phyloP scores from a whole-genome alignment of 2,113 vertebrate species.

The Sorex fumeus region DNA sequence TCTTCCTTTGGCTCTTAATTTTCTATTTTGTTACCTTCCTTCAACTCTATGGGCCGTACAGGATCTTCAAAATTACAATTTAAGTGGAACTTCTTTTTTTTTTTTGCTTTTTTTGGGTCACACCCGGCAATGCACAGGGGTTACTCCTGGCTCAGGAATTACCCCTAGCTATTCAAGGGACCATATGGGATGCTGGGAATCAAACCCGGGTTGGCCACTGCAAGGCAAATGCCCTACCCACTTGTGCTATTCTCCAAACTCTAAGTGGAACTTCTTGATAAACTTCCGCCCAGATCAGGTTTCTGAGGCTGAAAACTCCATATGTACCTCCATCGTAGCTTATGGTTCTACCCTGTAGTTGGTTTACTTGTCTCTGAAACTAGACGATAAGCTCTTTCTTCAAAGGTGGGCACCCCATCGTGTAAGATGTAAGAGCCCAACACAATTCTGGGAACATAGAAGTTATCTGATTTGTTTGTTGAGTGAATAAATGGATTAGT shows the following conservation, averaged over 20 bases:
- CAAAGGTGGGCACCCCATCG: background rate
- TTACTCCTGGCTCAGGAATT: no score
- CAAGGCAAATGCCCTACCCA: no score
- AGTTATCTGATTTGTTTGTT: background rate
- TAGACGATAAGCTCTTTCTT: background rate
- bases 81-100: background rate
- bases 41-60: background rate
- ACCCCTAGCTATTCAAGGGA: no score
- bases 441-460: constrained; percentile 9
- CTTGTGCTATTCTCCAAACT: no score
- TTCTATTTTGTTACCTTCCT: background rate
- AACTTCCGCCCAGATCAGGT: background rate
- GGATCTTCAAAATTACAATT: background rate
- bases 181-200: no score
- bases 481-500: constrained; percentile 24
- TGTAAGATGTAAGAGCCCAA: background rate
- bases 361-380: background rate
- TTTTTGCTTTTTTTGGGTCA: no score
- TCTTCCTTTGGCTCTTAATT: background rate
- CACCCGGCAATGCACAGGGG: no score
- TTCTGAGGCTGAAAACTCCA: background rate
- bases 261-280: background rate
- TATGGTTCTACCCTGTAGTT: background rate
- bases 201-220: no score
- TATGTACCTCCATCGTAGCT: fast-evolving